Evolutionary conservation across 2,888 invertebrate species (phyloP), one percentile per base, ranked within the genome.

Genomic region (Lepidonotus clava): DNA sequence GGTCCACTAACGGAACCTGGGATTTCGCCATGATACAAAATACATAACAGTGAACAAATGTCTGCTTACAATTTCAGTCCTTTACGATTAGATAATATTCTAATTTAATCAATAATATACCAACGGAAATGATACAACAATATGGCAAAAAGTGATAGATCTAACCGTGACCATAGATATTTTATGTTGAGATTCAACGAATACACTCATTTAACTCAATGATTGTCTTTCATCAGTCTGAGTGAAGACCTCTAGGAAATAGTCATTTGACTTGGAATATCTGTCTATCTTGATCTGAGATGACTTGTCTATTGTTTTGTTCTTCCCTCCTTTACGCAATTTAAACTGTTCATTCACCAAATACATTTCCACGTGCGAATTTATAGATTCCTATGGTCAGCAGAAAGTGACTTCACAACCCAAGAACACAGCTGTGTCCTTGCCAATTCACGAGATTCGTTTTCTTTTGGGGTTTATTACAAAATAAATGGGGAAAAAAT

Each of bases 321-420:
- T n/a, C n/a, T n/a, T n/a, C n/a, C n/a, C n/a, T n/a, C n/a, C n/a
- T n/a, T n/a, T n/a, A n/a, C n/a, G n/a, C n/a, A n/a, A n/a, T n/a
- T n/a, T n/a, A n/a, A n/a, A n/a, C n/a, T n/a, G n/a, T n/a, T n/a
- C n/a, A n/a, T n/a, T n/a, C n/a, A n/a, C n/a, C 2, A 53, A 53
- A 53, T 4, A 53, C 21, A 53, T 53, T 18, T n/a, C 18, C 53
- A 53, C 53, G 18, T 53, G 61, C 28, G 24, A 61, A 28, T 24
- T 71, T 71, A 34, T n/a, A n/a, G n/a, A n/a, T n/a, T n/a, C n/a
- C n/a, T n/a, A 71, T 36, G 71, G 38, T 71, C 71, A 71, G 71
- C 71, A 71, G 71, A 71, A n/a, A 8, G 38, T 14, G 14, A 66
- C 32, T 28, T 71, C 38, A 71, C 71, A 34, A 71, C 71, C 36